Base-by-base conservation (phyloP, 1,140 invertebrate species). In the Drosophila insularis region DNA sequence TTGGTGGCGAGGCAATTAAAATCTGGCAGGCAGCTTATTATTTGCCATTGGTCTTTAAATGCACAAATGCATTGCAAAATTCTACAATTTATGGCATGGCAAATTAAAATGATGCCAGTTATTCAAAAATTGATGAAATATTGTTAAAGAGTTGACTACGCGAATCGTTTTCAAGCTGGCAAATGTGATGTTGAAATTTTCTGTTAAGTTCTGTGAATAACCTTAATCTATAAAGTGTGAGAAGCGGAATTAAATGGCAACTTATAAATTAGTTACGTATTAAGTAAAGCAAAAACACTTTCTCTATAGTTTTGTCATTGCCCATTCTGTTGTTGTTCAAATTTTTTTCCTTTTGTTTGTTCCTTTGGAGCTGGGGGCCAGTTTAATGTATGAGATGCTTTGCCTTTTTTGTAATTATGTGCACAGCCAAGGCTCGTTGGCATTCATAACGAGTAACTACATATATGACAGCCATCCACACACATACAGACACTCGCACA, bases 1-100 rank as follows among this genome's bases (percentile, higher is more conserved):
- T 50, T 21, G 43, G 43, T 11, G 75, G 68, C 50, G 53, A 17
- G 60, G 68, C 82, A 86, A 86, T 82, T 87, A 74, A 85, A 86
- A 70, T 64, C 14, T 50, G 63, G 55, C 67, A 73, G 37, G 40
- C 46, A 64, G 21, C 35, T 50, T 19, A 53, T 50, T 19, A 53
- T 46, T 4, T 32, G 13, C 60, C 23, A 32, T 35, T 6, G 13
- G 4, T 46, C 60, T 86, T 71, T 75, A 78, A 87, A 27, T 27
- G 65, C 39, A 14, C 63, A 71, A 65, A 39, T 53, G 46, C 74
- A 7, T 27, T 40, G 27, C 27, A 5, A 27, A 27, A 27, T 13
- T 23, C 21, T 35, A 17, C 23, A 43, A 11, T 17, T 14, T 31
- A 17, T 23, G 60, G 31, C 27, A 32, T 17, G 7, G 14, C 2